Evolutionary conservation across 2,797 vertebrate genomes (phyloP).

Genomic region (Coccyzus lansbergi): DNA sequence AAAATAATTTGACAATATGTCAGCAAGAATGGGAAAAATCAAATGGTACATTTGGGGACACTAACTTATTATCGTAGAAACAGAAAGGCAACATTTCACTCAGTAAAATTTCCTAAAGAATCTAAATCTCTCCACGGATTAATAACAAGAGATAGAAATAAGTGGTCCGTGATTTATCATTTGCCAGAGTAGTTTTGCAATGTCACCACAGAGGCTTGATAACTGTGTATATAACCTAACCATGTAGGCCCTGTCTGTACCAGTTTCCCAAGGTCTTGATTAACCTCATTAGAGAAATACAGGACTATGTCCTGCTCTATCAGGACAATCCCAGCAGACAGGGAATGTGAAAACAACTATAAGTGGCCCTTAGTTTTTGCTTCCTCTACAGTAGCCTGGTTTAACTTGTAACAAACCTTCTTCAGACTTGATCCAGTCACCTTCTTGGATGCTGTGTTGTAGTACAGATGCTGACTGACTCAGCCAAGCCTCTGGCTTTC

Average conservation of each 20-base stretch:
- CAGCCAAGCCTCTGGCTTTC: neutral
- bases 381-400: neutral
- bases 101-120: neutral
- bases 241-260: neutral
- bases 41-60: neutral
- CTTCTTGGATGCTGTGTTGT: neutral
- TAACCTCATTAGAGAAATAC: constrained; percentile 48
- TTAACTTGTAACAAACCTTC: neutral
- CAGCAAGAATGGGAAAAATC: neutral
- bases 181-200: neutral
- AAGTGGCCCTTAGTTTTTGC: neutral
- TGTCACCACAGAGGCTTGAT: neutral
- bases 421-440: neutral
- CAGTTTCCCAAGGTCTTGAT: constrained; percentile 27
- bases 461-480: neutral
- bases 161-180: neutral
- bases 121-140: neutral
- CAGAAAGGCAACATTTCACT: neutral
- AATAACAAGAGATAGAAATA: neutral
- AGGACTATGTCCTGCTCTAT: neutral
- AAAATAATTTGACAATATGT: neutral
- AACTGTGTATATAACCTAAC: neutral
- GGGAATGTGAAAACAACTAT: neutral
- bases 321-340: neutral
- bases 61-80: neutral